Conservation (phyloP, 2,888 invertebrate genomes). For the Papilio protenor region DNA sequence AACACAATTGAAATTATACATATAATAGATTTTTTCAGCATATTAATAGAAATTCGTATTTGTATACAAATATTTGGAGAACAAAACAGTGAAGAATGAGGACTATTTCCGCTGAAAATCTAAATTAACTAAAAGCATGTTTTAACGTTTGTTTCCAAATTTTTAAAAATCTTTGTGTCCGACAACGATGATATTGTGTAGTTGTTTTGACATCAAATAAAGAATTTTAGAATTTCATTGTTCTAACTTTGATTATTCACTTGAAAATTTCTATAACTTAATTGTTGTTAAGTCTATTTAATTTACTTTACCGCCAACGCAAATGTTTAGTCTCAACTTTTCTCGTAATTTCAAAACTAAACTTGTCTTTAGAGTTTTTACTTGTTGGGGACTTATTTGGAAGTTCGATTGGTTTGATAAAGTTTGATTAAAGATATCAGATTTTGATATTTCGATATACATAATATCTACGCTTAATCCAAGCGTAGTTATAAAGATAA, state of each 20-base stretch:
- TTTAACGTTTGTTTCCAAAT: no score
- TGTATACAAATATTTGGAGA: not conserved
- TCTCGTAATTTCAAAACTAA: constrained; percentile 1
- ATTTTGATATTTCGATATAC: constrained; percentile 38
- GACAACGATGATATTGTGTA: not conserved
- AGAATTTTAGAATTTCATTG: not conserved
- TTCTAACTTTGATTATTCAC: not conserved
- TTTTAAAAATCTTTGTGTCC: no score
- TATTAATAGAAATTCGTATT: not conserved
- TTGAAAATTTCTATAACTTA: not conserved
- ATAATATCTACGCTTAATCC: no score
- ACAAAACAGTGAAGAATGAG: not conserved
- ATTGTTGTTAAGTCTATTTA: not conserved
- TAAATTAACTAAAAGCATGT: not conserved
- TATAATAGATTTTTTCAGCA: not conserved
- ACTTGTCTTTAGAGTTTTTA: constrained; percentile 5
- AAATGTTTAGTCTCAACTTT: not conserved
- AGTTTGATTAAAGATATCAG: constrained; percentile 48
- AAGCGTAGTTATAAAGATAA: no score
- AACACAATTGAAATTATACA: not conserved
- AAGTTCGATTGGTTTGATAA: constrained; percentile 53
- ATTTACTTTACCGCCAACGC: not conserved
- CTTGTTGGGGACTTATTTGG: constrained; percentile 37
- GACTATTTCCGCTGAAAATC: not conserved
- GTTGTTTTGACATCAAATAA: not conserved